Conservation (phyloP, 2,797 vertebrate species). For the Onychomys leucogaster region DNA sequence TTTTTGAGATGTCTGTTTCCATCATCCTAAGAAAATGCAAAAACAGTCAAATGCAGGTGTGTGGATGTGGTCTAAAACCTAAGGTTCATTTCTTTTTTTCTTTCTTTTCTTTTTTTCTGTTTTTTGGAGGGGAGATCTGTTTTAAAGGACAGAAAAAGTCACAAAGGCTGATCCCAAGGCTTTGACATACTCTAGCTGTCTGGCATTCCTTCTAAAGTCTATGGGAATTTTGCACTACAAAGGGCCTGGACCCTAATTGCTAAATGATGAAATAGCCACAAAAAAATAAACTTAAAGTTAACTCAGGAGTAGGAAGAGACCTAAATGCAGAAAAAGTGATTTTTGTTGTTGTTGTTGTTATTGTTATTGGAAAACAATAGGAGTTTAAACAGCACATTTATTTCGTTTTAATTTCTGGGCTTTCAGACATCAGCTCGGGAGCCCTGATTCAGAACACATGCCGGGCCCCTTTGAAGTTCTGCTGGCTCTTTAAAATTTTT, state of each 20-base stretch:
- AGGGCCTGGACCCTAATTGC: constrained; percentile 41
- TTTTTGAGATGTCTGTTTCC: constrained; percentile 75
- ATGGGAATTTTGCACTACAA: not conserved
- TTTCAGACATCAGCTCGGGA: constrained; percentile 89
- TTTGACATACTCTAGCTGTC: constrained; percentile 54
- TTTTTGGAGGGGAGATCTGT: constrained; percentile 75
- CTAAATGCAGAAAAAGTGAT: constrained; percentile 76
- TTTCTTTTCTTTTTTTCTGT: not conserved
- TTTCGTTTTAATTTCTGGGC: constrained; percentile 90
- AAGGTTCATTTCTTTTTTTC: constrained; percentile 61
- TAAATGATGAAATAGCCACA: constrained; percentile 82
- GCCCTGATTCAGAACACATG: constrained; percentile 91
- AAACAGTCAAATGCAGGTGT: constrained; percentile 86
- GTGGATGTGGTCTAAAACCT: constrained; percentile 82
- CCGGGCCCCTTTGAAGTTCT: constrained; percentile 88
- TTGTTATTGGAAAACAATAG: constrained; percentile 82
- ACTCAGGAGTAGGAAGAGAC: not conserved
- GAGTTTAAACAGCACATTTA: constrained; percentile 89
- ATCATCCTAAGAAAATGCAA: constrained; percentile 81
- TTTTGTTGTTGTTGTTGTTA: constrained; percentile 82
- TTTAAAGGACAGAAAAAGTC: constrained; percentile 74
- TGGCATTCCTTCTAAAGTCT: constrained; percentile 69
- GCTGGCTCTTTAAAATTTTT: constrained; percentile 60
- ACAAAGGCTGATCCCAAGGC: constrained; percentile 58
- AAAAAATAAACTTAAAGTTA: constrained; percentile 75